Conservation (phyloP, 2,888 invertebrate species). For the Mongoloraphidia duomilia region DNA sequence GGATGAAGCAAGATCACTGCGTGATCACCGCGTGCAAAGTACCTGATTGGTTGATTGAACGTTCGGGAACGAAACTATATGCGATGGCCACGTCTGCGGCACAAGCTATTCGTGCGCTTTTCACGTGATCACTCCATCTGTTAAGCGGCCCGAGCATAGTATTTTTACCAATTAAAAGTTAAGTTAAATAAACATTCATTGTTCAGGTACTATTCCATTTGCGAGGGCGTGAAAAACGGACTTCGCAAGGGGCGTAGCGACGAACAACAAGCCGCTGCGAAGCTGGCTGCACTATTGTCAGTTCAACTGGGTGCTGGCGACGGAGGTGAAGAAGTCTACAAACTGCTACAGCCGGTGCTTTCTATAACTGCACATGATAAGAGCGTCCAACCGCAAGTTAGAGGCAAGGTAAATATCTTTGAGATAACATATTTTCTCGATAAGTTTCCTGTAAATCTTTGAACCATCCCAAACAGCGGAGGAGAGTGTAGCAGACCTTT, state of each 20-base stretch:
- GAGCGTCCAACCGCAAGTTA: constrained; percentile 54
- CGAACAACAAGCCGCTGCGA: constrained; percentile 72
- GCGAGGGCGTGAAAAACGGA: constrained; percentile 68
- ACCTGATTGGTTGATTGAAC: no score
- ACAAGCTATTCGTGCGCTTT: no score
- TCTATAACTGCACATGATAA: constrained; percentile 59
- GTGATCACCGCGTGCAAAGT: no score
- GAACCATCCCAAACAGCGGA: no score
- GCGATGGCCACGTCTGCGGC: no score
- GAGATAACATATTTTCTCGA: neutral
- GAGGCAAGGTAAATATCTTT: constrained; percentile 49
- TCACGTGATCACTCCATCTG: no score
- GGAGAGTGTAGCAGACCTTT: no score
- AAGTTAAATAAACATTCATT: neutral
- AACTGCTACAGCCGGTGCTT: constrained; percentile 58
- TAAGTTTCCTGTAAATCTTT: no score
- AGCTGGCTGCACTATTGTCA: constrained; percentile 63
- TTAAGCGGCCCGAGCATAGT: no score
- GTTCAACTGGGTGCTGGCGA: constrained; percentile 63
- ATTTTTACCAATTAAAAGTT: no score
- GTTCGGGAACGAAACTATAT: no score
- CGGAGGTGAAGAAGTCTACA: constrained; percentile 51
- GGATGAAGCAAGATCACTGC: no score
- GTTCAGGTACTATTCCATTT: constrained; percentile 49
- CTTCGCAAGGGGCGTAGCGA: constrained; percentile 69